phyloP scores from a whole-genome alignment of 2,797 vertebrate species.

The Gastrophryne carolinensis region DNA sequence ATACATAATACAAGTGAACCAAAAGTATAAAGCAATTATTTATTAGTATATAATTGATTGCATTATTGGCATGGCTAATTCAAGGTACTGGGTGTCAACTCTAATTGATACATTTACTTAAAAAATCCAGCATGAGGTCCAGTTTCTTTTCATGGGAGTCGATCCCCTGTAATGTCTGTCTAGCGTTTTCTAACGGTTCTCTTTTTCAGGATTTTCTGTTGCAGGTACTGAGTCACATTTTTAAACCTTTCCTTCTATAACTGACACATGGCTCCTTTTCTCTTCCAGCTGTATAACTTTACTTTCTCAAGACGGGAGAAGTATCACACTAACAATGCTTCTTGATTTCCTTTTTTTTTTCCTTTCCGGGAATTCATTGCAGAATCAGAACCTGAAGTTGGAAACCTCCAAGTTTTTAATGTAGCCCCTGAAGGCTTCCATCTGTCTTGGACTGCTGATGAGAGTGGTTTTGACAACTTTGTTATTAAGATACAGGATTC shows the following conservation, averaged over 20 bases:
- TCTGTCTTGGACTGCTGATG: constrained; percentile 87
- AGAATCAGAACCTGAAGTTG: constrained; percentile 90
- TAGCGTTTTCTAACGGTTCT: background rate
- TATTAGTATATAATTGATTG: too few relatives aligned
- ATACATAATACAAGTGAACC: too few relatives aligned
- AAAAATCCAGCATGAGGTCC: too few relatives aligned
- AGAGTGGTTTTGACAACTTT: constrained; percentile 87
- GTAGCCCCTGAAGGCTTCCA: constrained; percentile 80
- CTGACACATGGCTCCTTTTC: background rate
- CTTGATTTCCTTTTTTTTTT: constrained; percentile 53
- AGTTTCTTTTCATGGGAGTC: background rate
- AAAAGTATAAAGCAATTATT: too few relatives aligned
- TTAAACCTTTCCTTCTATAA: constrained; percentile 20
- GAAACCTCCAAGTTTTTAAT: constrained; percentile 83
- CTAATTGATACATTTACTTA: too few relatives aligned
- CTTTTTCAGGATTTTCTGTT: too few relatives aligned
- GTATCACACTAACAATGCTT: constrained; percentile 15
- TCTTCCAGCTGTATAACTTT: background rate
- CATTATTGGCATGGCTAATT: too few relatives aligned
- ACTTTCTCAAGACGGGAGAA: background rate
- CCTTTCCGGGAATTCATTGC: constrained; percentile 60
- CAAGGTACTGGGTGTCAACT: too few relatives aligned
- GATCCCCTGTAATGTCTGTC: background rate
- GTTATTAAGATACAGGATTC: constrained; percentile 82
- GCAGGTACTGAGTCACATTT: too few relatives aligned